Conservation (phyloP, 1,140 invertebrate genomes). For the Mya arenaria region DNA sequence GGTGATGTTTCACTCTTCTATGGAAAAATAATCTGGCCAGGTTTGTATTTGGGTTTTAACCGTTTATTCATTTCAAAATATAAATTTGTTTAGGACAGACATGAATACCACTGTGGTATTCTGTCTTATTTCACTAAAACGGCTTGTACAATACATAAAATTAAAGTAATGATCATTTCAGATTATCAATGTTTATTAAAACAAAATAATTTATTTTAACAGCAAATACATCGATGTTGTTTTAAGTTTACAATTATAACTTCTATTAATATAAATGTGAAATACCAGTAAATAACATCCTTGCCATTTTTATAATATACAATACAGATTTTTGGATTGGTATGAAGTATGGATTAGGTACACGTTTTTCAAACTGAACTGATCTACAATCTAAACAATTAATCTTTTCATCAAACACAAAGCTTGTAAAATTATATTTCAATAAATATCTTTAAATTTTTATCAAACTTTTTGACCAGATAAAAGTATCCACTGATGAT, state of each 20-base stretch:
- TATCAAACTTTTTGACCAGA: no score
- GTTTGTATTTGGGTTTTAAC: no score
- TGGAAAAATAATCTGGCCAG: no score
- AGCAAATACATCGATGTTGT: neutral
- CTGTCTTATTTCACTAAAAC: no score
- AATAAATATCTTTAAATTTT: neutral
- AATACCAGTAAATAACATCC: no score
- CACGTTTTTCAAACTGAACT: neutral
- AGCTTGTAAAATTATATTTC: neutral
- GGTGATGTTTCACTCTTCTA: constrained; percentile 6
- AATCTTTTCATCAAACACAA: neutral
- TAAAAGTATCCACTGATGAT: no score
- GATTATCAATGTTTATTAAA: neutral
- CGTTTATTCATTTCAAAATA: no score
- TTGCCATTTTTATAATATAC: no score
- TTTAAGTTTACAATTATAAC: neutral
- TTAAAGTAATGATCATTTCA: neutral
- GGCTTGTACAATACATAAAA: no score
- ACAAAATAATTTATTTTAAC: neutral
- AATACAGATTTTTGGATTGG: no score
- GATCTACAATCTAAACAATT: neutral
- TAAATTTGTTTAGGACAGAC: no score
- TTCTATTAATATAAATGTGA: neutral
- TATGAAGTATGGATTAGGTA: neutral
- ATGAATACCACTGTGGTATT: no score